A percentile compares a stretch with the other conserved stretches of the same genome.
Evolutionary conservation across 2,888 invertebrate genomes (phyloP).

Genomic region (Helleia helle): DNA sequence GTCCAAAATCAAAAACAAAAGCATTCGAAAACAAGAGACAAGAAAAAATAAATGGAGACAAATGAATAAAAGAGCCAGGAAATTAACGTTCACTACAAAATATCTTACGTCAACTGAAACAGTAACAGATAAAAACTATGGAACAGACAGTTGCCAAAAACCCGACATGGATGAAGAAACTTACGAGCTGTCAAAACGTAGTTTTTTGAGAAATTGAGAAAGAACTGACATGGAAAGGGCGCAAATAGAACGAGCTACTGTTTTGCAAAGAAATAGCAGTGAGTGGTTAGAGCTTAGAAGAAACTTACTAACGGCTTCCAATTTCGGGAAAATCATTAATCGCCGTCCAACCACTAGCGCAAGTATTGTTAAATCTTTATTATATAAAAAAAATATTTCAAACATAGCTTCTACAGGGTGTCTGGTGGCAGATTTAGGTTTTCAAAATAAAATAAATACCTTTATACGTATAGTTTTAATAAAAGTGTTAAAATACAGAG

Average conservation of each 20-base stretch:
- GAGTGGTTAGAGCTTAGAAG: constrained; percentile 20
- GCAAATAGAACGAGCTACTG: constrained; percentile 9
- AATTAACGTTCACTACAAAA: no score
- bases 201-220: constrained; percentile 9
- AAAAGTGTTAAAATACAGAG: no score
- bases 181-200: not conserved
- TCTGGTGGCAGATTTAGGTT: no score
- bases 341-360: constrained; percentile 7
- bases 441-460: no score
- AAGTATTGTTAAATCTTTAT: constrained; percentile 20
- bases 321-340: constrained; percentile 9
- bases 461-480: no score
- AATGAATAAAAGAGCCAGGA: no score
- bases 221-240: constrained; percentile 5
- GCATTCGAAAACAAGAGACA: no score
- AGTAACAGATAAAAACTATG: no score
- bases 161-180: constrained; percentile 6
- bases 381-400: constrained; percentile 19
- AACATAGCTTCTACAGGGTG: constrained; percentile 15
- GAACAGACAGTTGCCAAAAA: no score
- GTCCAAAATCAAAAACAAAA: no score
- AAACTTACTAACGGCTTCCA: constrained; percentile 20
- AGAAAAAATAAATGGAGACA: no score
- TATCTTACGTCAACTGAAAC: no score
- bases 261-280: constrained; percentile 16